Conservation (phyloP, 2,113 vertebrate genomes). For the Guaruba guarouba region DNA sequence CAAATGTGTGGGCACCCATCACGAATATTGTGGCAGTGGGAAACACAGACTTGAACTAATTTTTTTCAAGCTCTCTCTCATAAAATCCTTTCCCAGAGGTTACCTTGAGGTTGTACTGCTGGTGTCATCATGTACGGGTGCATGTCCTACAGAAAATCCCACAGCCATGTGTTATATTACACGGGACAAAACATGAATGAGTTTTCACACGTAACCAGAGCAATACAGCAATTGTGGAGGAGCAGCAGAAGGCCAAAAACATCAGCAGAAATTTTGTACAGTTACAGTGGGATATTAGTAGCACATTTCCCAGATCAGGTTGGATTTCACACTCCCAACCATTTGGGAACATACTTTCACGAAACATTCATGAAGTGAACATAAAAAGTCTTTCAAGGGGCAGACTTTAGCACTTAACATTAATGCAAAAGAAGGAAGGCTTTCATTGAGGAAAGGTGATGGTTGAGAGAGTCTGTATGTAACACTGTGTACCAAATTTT, state of each 20-base stretch:
- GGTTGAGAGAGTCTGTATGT: accelerated
- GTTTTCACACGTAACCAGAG: accelerated
- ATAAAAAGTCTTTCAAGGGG: neutral
- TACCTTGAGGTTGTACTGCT: neutral
- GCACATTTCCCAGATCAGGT: neutral
- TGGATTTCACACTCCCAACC: neutral
- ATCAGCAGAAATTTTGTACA: neutral
- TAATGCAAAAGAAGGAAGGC: neutral
- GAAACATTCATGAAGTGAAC: neutral
- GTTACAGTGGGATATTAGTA: neutral
- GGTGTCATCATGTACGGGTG: neutral
- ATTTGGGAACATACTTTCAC: neutral
- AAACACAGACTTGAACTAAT: neutral
- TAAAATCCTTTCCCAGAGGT: neutral
- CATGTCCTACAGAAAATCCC: neutral
- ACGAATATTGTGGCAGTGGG: neutral
- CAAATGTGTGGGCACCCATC: neutral
- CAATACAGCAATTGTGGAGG: neutral
- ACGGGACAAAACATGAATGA: neutral
- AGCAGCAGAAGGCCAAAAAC: neutral
- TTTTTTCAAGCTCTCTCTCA: neutral
- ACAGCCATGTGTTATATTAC: neutral
- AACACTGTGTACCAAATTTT: neutral
- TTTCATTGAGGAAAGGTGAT: neutral
- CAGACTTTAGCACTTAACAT: neutral